A percentile compares a stretch with the other conserved stretches of the same genome.
phyloP scores from a whole-genome alignment of 2,888 invertebrate genomes.

The Caenorhabditis parvicauda region DNA sequence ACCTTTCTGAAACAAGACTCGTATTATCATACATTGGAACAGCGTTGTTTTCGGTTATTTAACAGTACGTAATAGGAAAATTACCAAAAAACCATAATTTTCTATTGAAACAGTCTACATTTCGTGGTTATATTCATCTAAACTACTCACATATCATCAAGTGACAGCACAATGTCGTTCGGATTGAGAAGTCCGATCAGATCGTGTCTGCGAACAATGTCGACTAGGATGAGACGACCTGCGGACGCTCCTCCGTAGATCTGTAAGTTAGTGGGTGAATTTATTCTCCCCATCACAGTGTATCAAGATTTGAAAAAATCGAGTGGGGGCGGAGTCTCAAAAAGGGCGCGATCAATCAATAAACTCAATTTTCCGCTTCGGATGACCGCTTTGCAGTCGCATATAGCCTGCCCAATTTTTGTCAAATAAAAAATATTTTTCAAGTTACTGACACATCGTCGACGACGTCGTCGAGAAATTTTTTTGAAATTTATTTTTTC shows the following conservation, averaged over 20 bases:
- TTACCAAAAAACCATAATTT: too few relatives aligned
- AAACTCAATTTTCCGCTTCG: too few relatives aligned
- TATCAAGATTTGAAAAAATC: conserved; percentile 3
- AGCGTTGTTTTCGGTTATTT: too few relatives aligned
- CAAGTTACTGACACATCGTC: too few relatives aligned
- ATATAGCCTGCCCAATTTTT: too few relatives aligned
- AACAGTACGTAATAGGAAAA: too few relatives aligned
- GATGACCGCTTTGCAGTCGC: too few relatives aligned
- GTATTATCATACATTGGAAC: background rate
- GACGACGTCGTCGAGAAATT: conserved; percentile 21
- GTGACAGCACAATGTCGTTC: conserved; percentile 29
- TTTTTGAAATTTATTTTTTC: too few relatives aligned
- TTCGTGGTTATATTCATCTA: background rate
- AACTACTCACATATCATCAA: conserved; percentile 32
- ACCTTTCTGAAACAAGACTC: conserved; percentile 28
- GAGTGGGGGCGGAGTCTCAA: conserved; percentile 14
- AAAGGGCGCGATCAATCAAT: conserved; percentile 5
- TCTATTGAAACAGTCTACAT: too few relatives aligned
- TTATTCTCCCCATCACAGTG: background rate
- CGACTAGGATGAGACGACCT: conserved; percentile 30
- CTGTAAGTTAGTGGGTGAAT: background rate
- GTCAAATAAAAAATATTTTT: too few relatives aligned
- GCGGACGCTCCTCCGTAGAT: conserved; percentile 36
- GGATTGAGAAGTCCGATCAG: conserved; percentile 36
- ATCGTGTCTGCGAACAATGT: conserved; percentile 34